Evolutionary conservation across 2,113 vertebrate genomes (phyloP).

Genomic region (Gobiocypris rarus): DNA sequence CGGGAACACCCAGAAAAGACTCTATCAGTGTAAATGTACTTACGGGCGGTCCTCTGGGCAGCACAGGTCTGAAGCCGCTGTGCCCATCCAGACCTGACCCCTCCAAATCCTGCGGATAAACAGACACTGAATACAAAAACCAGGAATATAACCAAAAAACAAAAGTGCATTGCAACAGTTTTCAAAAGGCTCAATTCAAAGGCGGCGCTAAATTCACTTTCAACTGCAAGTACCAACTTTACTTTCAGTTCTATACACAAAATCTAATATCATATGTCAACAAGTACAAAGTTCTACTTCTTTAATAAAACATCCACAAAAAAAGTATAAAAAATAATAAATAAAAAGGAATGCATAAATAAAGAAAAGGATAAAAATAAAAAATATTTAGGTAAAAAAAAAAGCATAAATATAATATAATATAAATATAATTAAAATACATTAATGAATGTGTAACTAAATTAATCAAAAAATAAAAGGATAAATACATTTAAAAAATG

Average conservation of each 20-base stretch:
- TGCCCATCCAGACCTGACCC: slow-evolving; percentile 77
- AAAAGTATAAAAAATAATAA: too few relatives aligned
- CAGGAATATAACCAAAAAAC: neutral
- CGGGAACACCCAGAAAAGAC: neutral
- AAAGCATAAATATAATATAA: too few relatives aligned
- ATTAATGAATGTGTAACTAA: too few relatives aligned
- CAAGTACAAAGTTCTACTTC: neutral
- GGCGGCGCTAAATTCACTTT: neutral
- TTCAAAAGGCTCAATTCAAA: neutral
- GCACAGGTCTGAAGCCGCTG: slow-evolving; percentile 58
- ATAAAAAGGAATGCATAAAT: too few relatives aligned
- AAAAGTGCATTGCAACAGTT: neutral
- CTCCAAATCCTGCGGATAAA: slow-evolving; percentile 82
- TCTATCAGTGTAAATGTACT: slow-evolving; percentile 29
- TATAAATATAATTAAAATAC: too few relatives aligned
- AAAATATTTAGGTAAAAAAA: too few relatives aligned
- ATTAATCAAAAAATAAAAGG: too few relatives aligned
- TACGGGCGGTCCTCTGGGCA: slow-evolving; percentile 75
- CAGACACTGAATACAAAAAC: slow-evolving; percentile 23
- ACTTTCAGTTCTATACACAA: neutral
- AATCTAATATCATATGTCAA: neutral
- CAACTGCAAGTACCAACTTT: neutral
- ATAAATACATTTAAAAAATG: too few relatives aligned
- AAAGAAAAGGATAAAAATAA: too few relatives aligned
- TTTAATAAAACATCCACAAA: neutral